These are phyloP conservation scores for Dasysyrphus tricinctus DNA, from an alignment of 2,888 invertebrate genomes.

Conservation along the genomic window DNA sequence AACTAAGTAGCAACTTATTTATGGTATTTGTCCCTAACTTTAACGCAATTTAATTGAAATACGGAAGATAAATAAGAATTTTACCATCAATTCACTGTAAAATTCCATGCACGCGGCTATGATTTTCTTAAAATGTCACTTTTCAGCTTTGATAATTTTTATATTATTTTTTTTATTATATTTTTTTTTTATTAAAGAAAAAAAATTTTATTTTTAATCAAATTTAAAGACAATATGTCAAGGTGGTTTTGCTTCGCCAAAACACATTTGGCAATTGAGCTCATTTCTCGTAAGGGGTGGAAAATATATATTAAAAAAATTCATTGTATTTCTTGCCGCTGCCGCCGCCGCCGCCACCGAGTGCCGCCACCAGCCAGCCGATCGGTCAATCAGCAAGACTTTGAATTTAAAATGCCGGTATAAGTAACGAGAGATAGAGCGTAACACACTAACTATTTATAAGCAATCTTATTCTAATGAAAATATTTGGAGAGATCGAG, in stretches of 20 bases:
- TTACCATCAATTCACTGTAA: slow-evolving; percentile 63
- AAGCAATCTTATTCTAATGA: neutral
- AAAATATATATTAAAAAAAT: slow-evolving; percentile 81
- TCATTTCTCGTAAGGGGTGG: slow-evolving; percentile 80
- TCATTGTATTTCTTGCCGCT: slow-evolving; percentile 29
- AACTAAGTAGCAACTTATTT: neutral
- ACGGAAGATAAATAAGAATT: neutral
- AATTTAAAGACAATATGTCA: slow-evolving; percentile 47
- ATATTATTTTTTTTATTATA: neutral
- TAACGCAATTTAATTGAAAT: neutral
- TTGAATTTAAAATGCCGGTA: slow-evolving; percentile 35
- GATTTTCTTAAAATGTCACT: slow-evolving; percentile 56
- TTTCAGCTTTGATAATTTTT: neutral
- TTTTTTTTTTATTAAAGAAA: slow-evolving; percentile 4
- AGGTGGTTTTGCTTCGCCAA: slow-evolving; percentile 69
- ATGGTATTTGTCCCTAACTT: neutral
- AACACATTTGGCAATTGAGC: slow-evolving; percentile 79
- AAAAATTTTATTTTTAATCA: neutral
- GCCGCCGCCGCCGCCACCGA: too few species aligned
- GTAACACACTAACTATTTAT: slow-evolving; percentile 18
- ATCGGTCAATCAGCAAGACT: slow-evolving; percentile 24
- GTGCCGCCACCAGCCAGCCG: neutral
- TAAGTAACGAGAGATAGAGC: slow-evolving; percentile 43
- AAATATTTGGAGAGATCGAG: slow-evolving; percentile 43
- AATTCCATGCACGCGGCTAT: slow-evolving; percentile 47